Evolutionary conservation across 2,113 vertebrate species (phyloP).

Genomic region (Zeus faber): DNA sequence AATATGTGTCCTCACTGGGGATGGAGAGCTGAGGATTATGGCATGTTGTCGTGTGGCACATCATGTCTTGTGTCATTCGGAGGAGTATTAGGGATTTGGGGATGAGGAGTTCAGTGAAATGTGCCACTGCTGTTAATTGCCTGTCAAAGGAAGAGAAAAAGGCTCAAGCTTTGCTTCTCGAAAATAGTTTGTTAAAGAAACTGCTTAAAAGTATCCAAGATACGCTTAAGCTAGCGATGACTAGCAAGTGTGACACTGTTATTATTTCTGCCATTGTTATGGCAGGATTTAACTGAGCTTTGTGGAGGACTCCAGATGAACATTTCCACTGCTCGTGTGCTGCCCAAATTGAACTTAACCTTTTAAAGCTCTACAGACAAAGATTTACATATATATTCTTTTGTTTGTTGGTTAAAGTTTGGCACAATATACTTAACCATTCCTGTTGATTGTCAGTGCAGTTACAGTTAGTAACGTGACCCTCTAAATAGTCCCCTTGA

Average conservation of each 20-base stretch:
- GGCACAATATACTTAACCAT: too few relatives aligned
- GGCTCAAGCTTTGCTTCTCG: constrained; percentile 36
- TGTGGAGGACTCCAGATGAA: not conserved
- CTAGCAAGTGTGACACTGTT: too few relatives aligned
- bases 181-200: constrained; percentile 45
- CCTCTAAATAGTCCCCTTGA: too few relatives aligned
- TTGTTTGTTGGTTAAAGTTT: too few relatives aligned
- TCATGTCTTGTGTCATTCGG: constrained; percentile 26
- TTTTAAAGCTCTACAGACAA: not conserved
- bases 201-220: constrained; percentile 46
- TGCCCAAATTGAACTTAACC: constrained; percentile 14
- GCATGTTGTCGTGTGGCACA: constrained; percentile 43
- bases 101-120: not conserved
- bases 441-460: too few relatives aligned
- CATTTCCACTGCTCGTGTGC: constrained; percentile 17
- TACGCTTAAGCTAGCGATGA: too few relatives aligned
- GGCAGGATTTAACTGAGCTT: constrained; percentile 6
- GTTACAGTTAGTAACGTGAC: too few relatives aligned
- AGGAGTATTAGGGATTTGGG: constrained; percentile 32
- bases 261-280: constrained; percentile 24
- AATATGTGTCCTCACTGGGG: constrained; percentile 27
- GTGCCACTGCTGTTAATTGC: not conserved
- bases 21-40: constrained; percentile 27
- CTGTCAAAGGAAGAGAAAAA: constrained; percentile 26
- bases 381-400: too few relatives aligned